Conservation (phyloP, 2,888 invertebrate genomes). For the Sacculina carcini region DNA sequence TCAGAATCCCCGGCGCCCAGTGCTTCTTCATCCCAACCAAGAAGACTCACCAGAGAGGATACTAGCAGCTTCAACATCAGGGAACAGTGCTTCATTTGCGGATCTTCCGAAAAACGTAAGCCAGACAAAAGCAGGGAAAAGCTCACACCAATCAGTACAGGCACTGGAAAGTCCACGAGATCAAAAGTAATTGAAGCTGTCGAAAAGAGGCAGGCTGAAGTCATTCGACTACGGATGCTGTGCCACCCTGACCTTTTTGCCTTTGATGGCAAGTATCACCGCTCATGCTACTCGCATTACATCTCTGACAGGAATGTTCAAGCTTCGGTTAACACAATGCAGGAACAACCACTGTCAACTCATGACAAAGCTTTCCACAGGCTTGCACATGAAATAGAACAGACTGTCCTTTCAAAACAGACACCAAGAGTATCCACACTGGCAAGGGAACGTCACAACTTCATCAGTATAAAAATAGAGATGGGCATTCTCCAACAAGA, state of each 20-base stretch:
- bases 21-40: too few relatives aligned
- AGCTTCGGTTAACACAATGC: not conserved
- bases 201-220: not conserved
- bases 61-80: too few relatives aligned
- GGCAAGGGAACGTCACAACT: not conserved
- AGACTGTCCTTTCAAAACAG: too few relatives aligned
- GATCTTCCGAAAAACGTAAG: too few relatives aligned
- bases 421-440: not conserved
- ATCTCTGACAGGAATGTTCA: not conserved
- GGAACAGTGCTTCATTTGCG: too few relatives aligned
- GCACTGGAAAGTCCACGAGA: not conserved
- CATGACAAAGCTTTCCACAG: not conserved
- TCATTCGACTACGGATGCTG: conserved; percentile 1
- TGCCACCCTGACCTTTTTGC: conserved; percentile 1
- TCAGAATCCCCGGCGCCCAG: too few relatives aligned
- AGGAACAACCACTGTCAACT: not conserved
- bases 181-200: conserved; percentile 1
- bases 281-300: not conserved
- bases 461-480: not conserved
- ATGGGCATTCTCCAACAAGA: not conserved
- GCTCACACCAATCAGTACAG: too few relatives aligned
- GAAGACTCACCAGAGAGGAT: too few relatives aligned
- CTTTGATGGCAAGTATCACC: not conserved
- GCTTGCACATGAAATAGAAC: not conserved
- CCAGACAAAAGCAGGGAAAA: too few relatives aligned